Evolutionary conservation across 1,140 invertebrate species (phyloP), one percentile per base, ranked within the genome.

Genomic region (Aphis craccivora): DNA sequence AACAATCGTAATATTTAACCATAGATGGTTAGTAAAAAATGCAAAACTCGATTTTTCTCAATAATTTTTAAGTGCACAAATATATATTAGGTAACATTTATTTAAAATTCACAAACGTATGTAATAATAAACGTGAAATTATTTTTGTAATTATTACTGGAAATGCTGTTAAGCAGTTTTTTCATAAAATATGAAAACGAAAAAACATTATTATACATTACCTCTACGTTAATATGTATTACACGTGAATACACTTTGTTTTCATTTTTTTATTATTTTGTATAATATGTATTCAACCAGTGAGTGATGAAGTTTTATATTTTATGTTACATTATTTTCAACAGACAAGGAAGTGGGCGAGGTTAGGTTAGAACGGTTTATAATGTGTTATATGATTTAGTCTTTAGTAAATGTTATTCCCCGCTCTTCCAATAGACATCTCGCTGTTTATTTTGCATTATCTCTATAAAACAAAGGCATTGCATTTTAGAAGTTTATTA

Each of bases 401-500:
- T 55, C 48, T 40, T 55, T 89, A 55, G 51, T 55, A 55, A 37
- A 89, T 55, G 3, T 37, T 53, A 51, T 18, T 55, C 5, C n/a
- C 35, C 88, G 35, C 9, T 53, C 45, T 20, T 53, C 55, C 55
- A n/a, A 91, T 48, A 76, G 25, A 30, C 43, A 91, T 76, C 14
- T 91, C 25, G 30, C 37, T 48, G 90, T 76, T 76, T 22, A 76
- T 76, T 91, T 45, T 43, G 22, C 40, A 81, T 91, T 91, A 91
- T 91, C 55, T 91, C 60, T 67, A 45, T 43, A 18, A 76, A 76
- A 91, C 90, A 91, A 91, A 76, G 37, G 90, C 18, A 76, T 91
- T 76, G 51, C 22, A 81, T 91, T 91, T 35, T 76, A 67, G 60
- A 90, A 55, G n/a, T 43, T 43, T 76, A 91, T 91, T 67, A 88